phyloP scores from a whole-genome alignment of 2,888 invertebrate species.

The Spisula solida region DNA sequence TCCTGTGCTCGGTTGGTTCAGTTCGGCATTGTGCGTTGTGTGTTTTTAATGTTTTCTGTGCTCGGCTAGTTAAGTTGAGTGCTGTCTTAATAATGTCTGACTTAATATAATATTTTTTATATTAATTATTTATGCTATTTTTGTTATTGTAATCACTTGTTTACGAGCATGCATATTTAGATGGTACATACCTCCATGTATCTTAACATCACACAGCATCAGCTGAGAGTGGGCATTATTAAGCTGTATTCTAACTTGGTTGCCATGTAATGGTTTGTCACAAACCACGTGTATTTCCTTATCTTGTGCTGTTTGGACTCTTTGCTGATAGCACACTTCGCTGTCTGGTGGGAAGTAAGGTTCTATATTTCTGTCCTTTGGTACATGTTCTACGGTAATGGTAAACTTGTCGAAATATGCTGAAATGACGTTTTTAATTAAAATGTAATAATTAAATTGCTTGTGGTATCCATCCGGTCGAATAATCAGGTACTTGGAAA shows the following conservation, averaged over 20 bases:
- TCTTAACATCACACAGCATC: constrained; percentile 40
- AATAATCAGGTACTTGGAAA: no score
- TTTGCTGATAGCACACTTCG: constrained; percentile 32
- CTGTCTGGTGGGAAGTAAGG: neutral
- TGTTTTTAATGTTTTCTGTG: no score
- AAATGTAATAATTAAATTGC: no score
- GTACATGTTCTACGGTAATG: constrained; percentile 23
- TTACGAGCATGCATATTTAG: no score
- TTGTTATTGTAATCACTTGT: no score
- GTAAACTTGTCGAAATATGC: constrained; percentile 26
- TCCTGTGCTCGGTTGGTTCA: no score
- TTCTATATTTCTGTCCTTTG: neutral
- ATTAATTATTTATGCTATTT: no score
- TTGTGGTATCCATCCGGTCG: no score
- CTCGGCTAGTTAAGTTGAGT: no score
- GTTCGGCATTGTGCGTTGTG: no score
- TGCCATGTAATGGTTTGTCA: constrained; percentile 27
- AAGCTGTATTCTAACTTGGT: constrained; percentile 32
- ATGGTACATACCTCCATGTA: constrained; percentile 31
- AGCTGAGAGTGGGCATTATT: constrained; percentile 25
- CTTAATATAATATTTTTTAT: no score
- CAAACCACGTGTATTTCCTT: constrained; percentile 29
- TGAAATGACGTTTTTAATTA: neutral
- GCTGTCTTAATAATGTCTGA: no score
- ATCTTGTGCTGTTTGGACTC: neutral